Percentiles rank a stretch among this genome's conserved stretches.
These are phyloP conservation scores for Elephas maximus DNA, from an alignment of 2,113 vertebrate species.

Conservation along the genomic window DNA sequence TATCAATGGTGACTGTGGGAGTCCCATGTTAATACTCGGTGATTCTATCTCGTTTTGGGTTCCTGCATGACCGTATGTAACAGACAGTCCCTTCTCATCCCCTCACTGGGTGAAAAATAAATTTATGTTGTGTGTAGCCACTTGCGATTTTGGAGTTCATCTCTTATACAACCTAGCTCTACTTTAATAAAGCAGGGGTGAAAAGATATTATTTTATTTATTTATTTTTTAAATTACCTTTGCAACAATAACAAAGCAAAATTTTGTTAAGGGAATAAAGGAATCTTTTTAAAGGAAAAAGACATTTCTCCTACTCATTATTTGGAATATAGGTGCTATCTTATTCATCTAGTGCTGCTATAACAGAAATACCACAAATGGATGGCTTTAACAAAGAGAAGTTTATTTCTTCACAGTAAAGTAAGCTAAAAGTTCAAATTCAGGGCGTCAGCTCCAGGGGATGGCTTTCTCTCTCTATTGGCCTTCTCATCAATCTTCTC, in stretches of 20 bases:
- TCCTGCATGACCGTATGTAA: neutral
- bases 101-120: neutral
- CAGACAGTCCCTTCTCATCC: neutral
- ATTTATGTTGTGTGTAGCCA: neutral
- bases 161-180: neutral
- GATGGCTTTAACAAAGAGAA: too few species aligned
- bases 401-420: too few species aligned
- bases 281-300: neutral
- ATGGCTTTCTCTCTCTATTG: too few species aligned
- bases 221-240: neutral
- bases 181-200: neutral
- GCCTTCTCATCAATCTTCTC: too few species aligned
- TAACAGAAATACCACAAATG: too few species aligned
- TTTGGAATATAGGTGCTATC: neutral
- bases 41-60: neutral
- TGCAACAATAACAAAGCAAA: neutral
- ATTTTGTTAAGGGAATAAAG: constrained; percentile 1
- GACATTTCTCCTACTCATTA: neutral
- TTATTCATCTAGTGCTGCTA: too few species aligned
- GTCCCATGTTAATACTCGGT: neutral
- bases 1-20: neutral
- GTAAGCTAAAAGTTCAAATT: too few species aligned
- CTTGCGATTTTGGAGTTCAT: neutral
- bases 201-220: neutral
- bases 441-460: too few species aligned